Evolutionary conservation across 2,113 vertebrate genomes (phyloP).

Genomic region (Tachuris rubrigastra): DNA sequence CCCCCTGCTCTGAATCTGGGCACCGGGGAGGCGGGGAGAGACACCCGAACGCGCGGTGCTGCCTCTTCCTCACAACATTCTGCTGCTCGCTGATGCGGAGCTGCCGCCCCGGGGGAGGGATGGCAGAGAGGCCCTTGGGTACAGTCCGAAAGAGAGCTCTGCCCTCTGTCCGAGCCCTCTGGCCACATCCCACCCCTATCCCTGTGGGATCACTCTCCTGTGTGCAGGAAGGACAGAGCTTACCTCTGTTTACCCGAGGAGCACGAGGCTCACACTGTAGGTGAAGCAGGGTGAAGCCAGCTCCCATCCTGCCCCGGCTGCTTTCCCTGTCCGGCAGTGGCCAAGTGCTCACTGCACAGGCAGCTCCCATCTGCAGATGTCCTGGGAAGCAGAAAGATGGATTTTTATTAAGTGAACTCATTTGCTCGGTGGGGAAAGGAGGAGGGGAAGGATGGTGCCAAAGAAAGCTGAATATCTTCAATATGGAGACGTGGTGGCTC

Average conservation of each 20-base stretch:
- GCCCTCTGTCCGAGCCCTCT: background rate
- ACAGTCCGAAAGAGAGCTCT: background rate
- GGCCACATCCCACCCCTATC: background rate
- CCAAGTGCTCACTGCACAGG: background rate
- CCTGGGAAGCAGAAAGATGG: background rate
- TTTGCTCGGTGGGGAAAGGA: background rate
- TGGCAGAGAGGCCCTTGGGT: background rate
- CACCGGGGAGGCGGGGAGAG: background rate
- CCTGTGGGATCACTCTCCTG: background rate
- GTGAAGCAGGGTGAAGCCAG: background rate
- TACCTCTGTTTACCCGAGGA: background rate
- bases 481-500: background rate
- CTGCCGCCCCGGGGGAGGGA: background rate
- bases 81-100: background rate
- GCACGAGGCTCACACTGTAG: background rate
- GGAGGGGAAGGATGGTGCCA: background rate
- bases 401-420: background rate
- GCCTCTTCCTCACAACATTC: background rate
- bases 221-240: background rate
- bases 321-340: background rate
- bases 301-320: background rate
- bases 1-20: background rate
- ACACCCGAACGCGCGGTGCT: background rate
- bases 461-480: background rate
- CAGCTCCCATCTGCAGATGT: background rate